These are phyloP conservation scores for Trichogramma dendrolimi DNA, from an alignment of 2,888 invertebrate species.

Conservation along the genomic window DNA sequence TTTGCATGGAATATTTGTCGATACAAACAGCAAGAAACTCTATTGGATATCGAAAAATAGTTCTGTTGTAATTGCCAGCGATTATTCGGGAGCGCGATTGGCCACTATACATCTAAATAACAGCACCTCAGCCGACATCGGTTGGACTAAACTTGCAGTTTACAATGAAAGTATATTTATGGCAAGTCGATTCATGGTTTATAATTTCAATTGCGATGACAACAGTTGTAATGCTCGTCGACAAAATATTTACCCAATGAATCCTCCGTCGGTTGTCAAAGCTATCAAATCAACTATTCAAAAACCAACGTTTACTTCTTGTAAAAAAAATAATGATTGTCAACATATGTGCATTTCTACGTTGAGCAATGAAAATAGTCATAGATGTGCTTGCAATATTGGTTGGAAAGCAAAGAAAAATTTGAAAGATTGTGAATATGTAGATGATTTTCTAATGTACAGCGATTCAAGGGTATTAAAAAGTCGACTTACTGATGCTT, in stretches of 20 bases:
- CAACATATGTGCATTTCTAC: constrained; percentile 20
- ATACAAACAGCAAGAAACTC: background rate
- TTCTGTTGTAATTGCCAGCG: too few species aligned
- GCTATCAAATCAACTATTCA: background rate
- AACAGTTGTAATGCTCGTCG: background rate
- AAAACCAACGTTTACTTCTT: background rate
- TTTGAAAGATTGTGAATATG: constrained; percentile 10
- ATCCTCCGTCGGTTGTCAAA: constrained; percentile 16
- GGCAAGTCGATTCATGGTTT: constrained; percentile 5
- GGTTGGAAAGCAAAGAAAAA: constrained; percentile 11
- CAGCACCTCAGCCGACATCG: background rate
- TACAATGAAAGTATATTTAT: constrained; percentile 11
- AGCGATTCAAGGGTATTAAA: constrained; percentile 7
- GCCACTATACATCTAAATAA: background rate
- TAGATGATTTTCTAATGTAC: constrained; percentile 16
- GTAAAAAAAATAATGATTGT: constrained; percentile 18
- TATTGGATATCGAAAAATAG: constrained; percentile 10
- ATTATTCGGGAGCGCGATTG: constrained; percentile 15
- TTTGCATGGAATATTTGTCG: constrained; percentile 15
- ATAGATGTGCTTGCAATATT: constrained; percentile 16
- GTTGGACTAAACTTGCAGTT: constrained; percentile 16
- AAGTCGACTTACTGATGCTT: constrained; percentile 5
- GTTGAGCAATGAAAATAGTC: background rate
- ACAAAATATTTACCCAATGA: constrained; percentile 13
- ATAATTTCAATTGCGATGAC: background rate